phyloP scores from a whole-genome alignment of 2,113 vertebrate genomes.

The Tupaia chinensis region DNA sequence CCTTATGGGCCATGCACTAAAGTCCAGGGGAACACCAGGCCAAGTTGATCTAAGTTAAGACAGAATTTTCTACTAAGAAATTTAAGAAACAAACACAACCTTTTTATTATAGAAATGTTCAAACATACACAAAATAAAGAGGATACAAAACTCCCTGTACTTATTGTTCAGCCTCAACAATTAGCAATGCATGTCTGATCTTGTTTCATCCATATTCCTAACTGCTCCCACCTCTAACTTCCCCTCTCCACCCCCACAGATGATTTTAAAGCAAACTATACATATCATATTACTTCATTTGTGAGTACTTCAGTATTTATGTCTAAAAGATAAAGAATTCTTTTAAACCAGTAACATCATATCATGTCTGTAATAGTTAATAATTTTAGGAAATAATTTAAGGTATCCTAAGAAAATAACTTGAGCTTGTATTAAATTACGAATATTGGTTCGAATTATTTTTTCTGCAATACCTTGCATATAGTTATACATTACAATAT shows the following conservation, averaged over 20 bases:
- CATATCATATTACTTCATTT: neutral
- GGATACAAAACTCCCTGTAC: neutral
- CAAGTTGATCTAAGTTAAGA: neutral
- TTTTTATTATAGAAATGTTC: neutral
- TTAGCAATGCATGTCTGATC: neutral
- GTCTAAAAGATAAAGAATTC: neutral
- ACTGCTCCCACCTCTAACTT: neutral
- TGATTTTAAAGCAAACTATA: neutral
- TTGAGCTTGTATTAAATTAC: constrained; percentile 3
- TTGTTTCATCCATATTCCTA: neutral
- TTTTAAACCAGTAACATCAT: neutral
- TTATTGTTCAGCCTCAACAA: neutral
- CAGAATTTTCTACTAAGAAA: neutral
- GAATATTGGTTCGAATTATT: neutral
- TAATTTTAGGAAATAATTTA: constrained; percentile 43
- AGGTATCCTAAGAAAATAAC: constrained; percentile 37
- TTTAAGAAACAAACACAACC: neutral
- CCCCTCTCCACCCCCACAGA: neutral
- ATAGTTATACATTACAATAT: neutral
- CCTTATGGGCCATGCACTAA: neutral
- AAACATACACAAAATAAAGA: neutral
- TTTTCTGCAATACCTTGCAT: constrained; percentile 4
- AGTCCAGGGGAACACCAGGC: neutral
- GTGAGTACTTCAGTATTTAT: constrained; percentile 3
- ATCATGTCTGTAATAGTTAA: neutral